Conservation (phyloP, 2,113 vertebrate genomes). For the Onychostruthus taczanowskii region DNA sequence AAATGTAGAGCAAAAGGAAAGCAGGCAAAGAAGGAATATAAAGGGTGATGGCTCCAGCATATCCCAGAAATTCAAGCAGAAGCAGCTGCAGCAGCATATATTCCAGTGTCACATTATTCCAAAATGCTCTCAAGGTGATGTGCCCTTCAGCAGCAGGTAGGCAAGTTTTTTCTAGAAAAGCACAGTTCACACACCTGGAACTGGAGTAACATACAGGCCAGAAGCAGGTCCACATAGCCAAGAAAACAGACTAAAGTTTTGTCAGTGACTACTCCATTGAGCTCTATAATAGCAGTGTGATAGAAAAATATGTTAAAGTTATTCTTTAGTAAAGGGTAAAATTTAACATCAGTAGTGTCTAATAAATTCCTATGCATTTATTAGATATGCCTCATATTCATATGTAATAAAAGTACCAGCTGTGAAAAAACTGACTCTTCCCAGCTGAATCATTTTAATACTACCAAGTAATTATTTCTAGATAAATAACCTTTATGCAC, state of each 20-base stretch:
- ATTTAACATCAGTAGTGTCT: not conserved
- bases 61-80: not conserved
- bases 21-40: not conserved
- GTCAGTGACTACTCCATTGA: not conserved
- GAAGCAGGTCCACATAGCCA: not conserved
- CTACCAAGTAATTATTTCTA: not conserved
- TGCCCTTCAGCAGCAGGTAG: not conserved
- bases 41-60: not conserved
- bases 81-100: not conserved
- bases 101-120: not conserved
- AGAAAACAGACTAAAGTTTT: not conserved
- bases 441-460: not conserved
- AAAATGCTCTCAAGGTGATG: not conserved
- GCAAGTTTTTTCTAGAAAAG: not conserved
- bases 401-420: not conserved
- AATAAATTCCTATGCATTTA: not conserved
- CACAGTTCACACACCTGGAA: not conserved
- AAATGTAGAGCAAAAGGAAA: not conserved
- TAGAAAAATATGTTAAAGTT: not conserved
- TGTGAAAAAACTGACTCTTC: not conserved
- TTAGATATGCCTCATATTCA: not conserved
- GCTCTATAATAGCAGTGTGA: not conserved
- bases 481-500: not conserved
- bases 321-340: not conserved
- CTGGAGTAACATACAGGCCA: not conserved